These are phyloP conservation scores for Koerneria pararmatus DNA, from an alignment of 2,888 invertebrate genomes.

Conservation along the genomic window DNA sequence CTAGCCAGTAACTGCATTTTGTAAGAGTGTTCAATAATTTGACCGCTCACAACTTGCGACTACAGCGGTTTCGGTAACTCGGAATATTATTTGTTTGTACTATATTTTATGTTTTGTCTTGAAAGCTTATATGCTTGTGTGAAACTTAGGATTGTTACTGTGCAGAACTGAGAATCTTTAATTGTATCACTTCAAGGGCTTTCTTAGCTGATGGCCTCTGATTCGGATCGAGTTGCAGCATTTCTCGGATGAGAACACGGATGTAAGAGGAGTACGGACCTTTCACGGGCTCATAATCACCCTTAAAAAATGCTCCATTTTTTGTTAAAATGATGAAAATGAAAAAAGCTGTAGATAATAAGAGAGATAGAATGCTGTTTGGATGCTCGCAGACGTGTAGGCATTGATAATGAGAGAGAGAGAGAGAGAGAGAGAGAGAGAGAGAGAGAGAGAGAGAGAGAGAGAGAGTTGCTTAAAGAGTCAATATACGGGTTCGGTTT, in stretches of 20 bases:
- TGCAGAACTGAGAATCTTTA: background rate
- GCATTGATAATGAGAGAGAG: background rate
- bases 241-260: conserved; percentile 67
- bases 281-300: conserved; percentile 70
- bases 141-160: background rate
- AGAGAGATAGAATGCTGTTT: background rate
- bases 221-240: conserved; percentile 69
- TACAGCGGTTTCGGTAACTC: no score
- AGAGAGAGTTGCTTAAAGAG: no score
- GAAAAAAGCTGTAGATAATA: no score
- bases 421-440: background rate
- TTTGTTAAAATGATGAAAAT: background rate
- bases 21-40: no score
- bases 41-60: no score
- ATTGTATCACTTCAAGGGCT: conserved; percentile 34
- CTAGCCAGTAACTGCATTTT: no score
- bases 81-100: no score
- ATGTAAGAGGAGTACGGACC: conserved; percentile 70
- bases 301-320: conserved; percentile 62
- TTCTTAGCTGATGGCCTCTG: conserved; percentile 67
- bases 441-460: background rate
- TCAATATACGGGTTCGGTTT: no score
- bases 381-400: background rate
- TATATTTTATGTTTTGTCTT: no score
- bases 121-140: background rate